Conservation (phyloP, 2,113 vertebrate species). For the Pholis gunnellus region DNA sequence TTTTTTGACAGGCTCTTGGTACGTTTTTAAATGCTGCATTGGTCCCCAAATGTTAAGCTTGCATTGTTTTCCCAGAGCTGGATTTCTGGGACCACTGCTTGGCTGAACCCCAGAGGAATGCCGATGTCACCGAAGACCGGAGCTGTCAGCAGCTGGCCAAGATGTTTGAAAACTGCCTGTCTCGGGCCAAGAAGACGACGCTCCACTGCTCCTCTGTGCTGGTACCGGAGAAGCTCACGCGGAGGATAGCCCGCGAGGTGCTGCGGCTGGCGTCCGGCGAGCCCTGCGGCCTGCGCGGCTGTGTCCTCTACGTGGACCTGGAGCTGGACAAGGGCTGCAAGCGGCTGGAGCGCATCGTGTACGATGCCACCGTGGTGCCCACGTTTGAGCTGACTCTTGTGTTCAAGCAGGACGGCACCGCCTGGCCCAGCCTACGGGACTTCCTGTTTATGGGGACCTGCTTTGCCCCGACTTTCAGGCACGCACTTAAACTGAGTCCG, state of each 20-base stretch:
- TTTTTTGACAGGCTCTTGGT: not conserved
- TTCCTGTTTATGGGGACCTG: slow-evolving; percentile 86
- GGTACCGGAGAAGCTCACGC: slow-evolving; percentile 88
- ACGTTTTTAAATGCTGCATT: not conserved
- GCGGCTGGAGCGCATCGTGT: slow-evolving; percentile 87
- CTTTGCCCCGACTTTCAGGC: slow-evolving; percentile 82
- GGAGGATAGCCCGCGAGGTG: slow-evolving; percentile 85
- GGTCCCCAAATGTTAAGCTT: not conserved
- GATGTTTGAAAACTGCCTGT: slow-evolving; percentile 88
- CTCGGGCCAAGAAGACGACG: slow-evolving; percentile 87
- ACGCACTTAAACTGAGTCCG: slow-evolving; percentile 87
- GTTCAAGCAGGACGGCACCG: slow-evolving; percentile 88
- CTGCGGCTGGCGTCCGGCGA: slow-evolving; percentile 86
- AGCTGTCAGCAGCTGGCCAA: slow-evolving; percentile 85
- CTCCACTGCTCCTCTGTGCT: slow-evolving; percentile 89
- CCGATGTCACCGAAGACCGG: slow-evolving; percentile 82
- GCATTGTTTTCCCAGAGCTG: slow-evolving; percentile 78
- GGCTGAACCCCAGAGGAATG: slow-evolving; percentile 80
- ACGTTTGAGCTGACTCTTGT: slow-evolving; percentile 91
- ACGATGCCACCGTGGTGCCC: slow-evolving; percentile 87
- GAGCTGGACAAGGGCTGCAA: slow-evolving; percentile 88
- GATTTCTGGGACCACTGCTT: slow-evolving; percentile 88
- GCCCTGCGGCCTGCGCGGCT: slow-evolving; percentile 90
- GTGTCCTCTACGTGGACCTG: slow-evolving; percentile 86
- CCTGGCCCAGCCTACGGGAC: slow-evolving; percentile 88